Conservation (phyloP, 2,797 vertebrate species). For the Microchirus variegatus region DNA sequence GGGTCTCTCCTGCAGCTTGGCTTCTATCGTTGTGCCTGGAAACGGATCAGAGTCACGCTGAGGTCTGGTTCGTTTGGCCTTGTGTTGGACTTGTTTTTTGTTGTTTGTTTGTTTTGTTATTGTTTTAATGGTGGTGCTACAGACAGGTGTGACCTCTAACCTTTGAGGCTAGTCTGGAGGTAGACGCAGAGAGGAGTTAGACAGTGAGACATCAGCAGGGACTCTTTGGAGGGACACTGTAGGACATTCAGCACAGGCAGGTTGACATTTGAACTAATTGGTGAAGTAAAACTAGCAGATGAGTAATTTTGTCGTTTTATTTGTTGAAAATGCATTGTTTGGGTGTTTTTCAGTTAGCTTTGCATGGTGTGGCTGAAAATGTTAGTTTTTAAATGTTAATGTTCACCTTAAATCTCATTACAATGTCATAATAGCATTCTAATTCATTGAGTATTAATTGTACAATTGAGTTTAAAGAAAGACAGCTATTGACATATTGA, state of each 20-base stretch:
- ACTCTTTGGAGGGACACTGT: background rate
- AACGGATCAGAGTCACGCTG: constrained; percentile 1
- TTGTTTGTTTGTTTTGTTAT: background rate
- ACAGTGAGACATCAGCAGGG: background rate
- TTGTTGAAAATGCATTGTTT: background rate
- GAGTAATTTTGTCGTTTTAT: background rate
- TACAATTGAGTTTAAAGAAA: too few species aligned
- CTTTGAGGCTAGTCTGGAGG: constrained; percentile 19
- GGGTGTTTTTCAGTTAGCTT: background rate
- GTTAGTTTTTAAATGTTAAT: too few species aligned
- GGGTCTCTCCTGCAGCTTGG: constrained; percentile 6
- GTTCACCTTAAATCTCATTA: too few species aligned
- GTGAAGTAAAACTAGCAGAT: background rate
- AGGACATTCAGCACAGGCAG: background rate
- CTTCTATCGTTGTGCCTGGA: constrained; percentile 10
- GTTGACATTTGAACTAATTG: background rate
- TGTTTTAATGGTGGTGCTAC: constrained; percentile 22
- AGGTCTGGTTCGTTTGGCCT: background rate
- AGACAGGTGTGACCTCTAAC: constrained; percentile 45
- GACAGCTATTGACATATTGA: too few species aligned
- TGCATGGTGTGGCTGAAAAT: background rate
- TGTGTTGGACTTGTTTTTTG: background rate
- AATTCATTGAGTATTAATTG: too few species aligned
- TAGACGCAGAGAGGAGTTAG: background rate
- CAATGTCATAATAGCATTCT: too few species aligned